Conservation (phyloP, 2,113 vertebrate genomes). For the Notothenia rossii region DNA sequence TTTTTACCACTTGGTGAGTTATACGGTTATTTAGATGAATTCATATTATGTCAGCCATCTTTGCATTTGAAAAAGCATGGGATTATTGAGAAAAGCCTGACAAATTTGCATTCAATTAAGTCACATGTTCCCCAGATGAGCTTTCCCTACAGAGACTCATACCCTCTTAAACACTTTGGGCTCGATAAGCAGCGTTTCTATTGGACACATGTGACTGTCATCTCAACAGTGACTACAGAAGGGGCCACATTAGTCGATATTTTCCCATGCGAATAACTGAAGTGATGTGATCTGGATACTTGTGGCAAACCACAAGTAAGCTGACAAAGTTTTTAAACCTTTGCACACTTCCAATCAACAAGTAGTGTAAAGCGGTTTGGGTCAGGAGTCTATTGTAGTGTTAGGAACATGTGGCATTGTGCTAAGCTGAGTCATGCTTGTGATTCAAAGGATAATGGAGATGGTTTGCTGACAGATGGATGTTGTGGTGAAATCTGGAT, state of each 20-base stretch:
- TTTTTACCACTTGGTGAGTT: too few relatives aligned
- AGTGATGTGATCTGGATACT: constrained; percentile 67
- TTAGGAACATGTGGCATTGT: constrained; percentile 86
- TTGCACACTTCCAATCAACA: constrained; percentile 68
- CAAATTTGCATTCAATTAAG: not conserved
- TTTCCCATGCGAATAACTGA: constrained; percentile 64
- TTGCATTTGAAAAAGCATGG: not conserved
- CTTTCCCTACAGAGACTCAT: not conserved
- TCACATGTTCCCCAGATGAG: constrained; percentile 29
- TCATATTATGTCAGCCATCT: not conserved
- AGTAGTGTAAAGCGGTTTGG: constrained; percentile 64
- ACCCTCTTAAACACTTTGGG: constrained; percentile 2
- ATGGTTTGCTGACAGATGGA: constrained; percentile 78
- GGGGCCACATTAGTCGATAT: constrained; percentile 57
- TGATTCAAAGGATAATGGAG: constrained; percentile 72
- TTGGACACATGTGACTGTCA: constrained; percentile 65
- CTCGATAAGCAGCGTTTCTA: constrained; percentile 32
- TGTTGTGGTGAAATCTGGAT: constrained; percentile 78
- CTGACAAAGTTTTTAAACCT: constrained; percentile 75
- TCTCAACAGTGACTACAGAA: constrained; percentile 46
- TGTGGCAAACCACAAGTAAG: constrained; percentile 80
- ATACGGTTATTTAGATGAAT: not conserved
- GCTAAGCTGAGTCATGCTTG: constrained; percentile 67
- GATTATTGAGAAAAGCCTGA: not conserved
- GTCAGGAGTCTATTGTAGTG: constrained; percentile 66